phyloP scores from a whole-genome alignment of 2,113 vertebrate genomes.

The Pongo pygmaeus region DNA sequence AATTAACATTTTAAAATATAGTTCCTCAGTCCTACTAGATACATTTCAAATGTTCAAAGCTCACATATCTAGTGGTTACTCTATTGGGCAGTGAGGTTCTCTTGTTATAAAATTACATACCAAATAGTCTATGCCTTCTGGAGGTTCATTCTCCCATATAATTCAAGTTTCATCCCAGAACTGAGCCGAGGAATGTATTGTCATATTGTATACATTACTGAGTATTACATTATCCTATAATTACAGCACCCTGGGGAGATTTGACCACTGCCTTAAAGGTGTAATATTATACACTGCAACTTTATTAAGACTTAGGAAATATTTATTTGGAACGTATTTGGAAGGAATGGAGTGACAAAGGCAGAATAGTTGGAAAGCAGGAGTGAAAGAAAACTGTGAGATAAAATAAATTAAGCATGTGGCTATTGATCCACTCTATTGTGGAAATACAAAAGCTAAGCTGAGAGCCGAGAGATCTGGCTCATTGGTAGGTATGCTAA shows the following conservation, averaged over 20 bases:
- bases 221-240: neutral
- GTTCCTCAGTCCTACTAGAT: neutral
- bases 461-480: neutral
- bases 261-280: neutral
- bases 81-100: neutral
- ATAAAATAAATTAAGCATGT: neutral
- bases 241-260: neutral
- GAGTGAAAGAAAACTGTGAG: neutral
- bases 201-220: neutral
- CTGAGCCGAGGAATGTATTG: neutral
- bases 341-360: neutral
- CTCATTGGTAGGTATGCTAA: neutral
- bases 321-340: neutral
- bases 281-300: neutral
- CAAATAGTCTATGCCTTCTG: neutral
- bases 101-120: neutral
- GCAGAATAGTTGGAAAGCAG: neutral
- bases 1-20: neutral
- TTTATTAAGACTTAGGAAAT: neutral
- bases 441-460: neutral
- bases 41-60: neutral
- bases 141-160: neutral
- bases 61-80: neutral
- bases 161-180: neutral
- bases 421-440: neutral